Evolutionary conservation across 2,797 vertebrate species (phyloP).

Genomic region (Gobio occitaniae): DNA sequence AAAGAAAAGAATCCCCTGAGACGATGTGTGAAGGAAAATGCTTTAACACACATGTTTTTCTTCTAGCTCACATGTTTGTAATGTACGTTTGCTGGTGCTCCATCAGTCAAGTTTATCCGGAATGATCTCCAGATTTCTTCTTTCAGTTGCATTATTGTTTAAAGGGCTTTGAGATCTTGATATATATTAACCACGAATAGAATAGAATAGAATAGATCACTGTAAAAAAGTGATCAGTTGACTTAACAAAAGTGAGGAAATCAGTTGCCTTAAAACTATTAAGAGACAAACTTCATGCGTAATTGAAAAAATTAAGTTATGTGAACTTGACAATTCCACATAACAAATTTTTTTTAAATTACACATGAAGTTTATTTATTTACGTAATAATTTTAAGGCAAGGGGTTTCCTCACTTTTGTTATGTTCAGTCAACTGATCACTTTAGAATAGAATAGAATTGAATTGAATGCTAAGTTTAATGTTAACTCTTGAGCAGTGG

Average conservation of each 20-base stretch:
- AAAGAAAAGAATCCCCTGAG: neutral
- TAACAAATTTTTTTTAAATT: too few species aligned
- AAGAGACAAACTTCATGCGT: too few species aligned
- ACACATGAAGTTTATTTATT: too few species aligned
- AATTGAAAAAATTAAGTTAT: too few species aligned
- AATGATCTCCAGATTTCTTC: neutral
- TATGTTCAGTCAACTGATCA: too few species aligned
- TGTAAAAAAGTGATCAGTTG: too few species aligned
- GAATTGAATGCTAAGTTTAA: neutral
- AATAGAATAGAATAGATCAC: neutral
- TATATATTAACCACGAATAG: neutral
- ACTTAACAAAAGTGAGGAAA: too few species aligned
- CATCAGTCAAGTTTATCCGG: neutral
- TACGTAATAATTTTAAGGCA: too few species aligned
- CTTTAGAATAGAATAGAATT: neutral
- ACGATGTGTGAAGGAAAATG: neutral
- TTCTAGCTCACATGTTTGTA: slow-evolving; percentile 15
- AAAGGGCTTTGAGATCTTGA: neutral
- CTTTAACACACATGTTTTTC: slow-evolving; percentile 9
- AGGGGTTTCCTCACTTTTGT: too few species aligned
- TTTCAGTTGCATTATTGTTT: neutral
- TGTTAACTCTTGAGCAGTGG: neutral
- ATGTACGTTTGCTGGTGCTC: neutral
- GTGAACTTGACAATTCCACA: too few species aligned
- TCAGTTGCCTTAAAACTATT: too few species aligned